Conservation (phyloP, 2,113 vertebrate species). For the Crypturellus undulatus region DNA sequence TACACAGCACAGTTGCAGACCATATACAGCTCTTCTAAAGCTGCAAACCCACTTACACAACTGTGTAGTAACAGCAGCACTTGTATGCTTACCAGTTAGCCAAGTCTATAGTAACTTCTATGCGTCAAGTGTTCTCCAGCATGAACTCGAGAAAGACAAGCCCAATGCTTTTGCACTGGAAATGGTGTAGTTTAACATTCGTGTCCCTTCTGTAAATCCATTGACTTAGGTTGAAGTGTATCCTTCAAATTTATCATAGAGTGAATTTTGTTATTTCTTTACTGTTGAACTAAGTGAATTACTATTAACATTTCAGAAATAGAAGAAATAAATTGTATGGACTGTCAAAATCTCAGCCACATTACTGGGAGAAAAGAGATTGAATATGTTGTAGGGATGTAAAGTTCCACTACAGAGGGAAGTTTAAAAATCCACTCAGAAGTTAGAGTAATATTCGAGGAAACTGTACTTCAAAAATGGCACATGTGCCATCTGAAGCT, state of each 20-base stretch:
- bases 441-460: conserved; percentile 15
- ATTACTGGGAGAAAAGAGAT: background rate
- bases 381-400: background rate
- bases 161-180: background rate
- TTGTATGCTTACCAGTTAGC: background rate
- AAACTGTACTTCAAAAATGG: conserved; percentile 35
- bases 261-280: background rate
- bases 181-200: background rate
- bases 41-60: background rate
- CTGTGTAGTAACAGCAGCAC: fast-evolving
- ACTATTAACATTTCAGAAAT: background rate
- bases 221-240: background rate
- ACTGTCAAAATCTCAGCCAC: background rate
- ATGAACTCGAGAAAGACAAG: background rate
- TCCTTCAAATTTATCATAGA: background rate
- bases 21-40: background rate
- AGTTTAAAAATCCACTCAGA: background rate
- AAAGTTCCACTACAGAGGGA: background rate
- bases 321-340: background rate
- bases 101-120: background rate
- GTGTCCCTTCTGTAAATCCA: background rate
- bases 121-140: background rate
- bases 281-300: background rate
- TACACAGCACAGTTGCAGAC: fast-evolving
- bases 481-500: conserved; percentile 31